phyloP scores from a whole-genome alignment of 2,113 vertebrate genomes.

The Orientallactaga bullata region DNA sequence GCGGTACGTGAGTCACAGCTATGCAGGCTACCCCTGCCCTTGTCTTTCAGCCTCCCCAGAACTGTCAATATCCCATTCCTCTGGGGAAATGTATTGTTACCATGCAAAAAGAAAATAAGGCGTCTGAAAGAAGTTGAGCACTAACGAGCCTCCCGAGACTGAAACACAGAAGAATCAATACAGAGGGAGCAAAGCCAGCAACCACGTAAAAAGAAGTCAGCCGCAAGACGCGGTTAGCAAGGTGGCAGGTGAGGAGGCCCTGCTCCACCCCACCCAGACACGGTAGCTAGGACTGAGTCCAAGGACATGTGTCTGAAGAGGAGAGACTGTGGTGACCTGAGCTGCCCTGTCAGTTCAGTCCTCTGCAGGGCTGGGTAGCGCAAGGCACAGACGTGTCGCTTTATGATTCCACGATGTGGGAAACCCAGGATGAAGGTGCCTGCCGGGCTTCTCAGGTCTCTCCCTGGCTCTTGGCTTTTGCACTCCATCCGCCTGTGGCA shows the following conservation, averaged over 20 bases:
- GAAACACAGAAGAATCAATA: not conserved
- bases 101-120: not conserved
- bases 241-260: accelerated
- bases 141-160: not conserved
- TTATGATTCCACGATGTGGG: not conserved
- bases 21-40: not conserved
- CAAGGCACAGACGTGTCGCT: not conserved
- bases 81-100: not conserved
- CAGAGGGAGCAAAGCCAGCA: not conserved
- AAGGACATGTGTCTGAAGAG: not conserved
- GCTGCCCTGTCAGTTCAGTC: not conserved
- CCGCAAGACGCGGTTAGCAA: accelerated
- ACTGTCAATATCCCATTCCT: not conserved
- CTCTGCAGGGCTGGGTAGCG: not conserved
- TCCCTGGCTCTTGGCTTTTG: not conserved
- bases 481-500: not conserved
- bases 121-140: not conserved
- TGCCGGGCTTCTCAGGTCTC: not conserved
- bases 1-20: not conserved
- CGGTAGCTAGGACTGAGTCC: accelerated
- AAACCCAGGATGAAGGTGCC: not conserved
- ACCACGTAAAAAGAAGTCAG: not conserved
- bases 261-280: accelerated
- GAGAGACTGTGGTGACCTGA: not conserved
- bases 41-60: not conserved